Conservation (phyloP, 2,113 vertebrate genomes). For the Silurus meridionalis region DNA sequence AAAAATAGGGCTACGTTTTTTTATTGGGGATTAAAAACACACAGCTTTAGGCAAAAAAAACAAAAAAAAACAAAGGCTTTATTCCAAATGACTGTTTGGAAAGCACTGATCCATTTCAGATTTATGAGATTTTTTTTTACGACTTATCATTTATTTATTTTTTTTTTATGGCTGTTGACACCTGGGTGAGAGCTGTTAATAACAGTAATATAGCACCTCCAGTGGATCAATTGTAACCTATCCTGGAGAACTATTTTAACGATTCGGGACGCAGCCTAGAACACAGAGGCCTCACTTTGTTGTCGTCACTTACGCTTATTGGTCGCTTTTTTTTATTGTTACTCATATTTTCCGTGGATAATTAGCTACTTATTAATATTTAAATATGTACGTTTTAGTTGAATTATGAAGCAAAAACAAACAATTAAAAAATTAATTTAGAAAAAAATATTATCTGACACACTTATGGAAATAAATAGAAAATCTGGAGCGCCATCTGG, state of each 20-base stretch:
- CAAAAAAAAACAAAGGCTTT: neutral
- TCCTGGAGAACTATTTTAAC: neutral
- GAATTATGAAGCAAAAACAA: neutral
- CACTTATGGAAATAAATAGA: neutral
- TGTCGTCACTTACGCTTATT: neutral
- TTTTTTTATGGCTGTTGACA: neutral
- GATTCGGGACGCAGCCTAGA: neutral
- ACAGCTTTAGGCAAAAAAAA: neutral
- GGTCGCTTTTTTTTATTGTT: neutral
- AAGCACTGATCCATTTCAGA: neutral
- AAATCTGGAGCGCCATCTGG: constrained; percentile 15
- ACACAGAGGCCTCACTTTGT: neutral
- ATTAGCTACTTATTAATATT: neutral
- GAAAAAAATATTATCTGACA: neutral
- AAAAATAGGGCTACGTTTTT: neutral
- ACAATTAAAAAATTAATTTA: too few relatives aligned
- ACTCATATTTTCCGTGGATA: neutral
- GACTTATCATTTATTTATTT: neutral
- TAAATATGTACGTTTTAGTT: neutral
- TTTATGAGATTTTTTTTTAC: neutral
- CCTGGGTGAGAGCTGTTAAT: neutral
- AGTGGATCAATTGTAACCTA: neutral
- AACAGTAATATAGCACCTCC: neutral
- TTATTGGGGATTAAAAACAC: neutral
- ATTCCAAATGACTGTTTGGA: neutral